phyloP scores from a whole-genome alignment of 2,797 vertebrate species.

The Lates japonicus region DNA sequence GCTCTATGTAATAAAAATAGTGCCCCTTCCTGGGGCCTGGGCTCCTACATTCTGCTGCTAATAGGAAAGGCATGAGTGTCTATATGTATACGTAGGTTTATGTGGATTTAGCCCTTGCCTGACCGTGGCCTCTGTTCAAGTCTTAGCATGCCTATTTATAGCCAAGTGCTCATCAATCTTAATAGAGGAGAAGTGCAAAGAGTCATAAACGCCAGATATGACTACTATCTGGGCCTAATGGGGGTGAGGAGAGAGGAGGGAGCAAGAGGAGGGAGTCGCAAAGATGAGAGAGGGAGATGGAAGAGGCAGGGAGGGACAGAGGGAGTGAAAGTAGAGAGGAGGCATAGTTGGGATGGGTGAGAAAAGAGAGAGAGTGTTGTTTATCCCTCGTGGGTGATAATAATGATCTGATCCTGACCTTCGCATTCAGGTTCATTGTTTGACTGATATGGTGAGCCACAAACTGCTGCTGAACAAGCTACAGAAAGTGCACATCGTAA shows the following conservation, averaged over 20 bases:
- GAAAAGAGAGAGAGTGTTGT: constrained; percentile 73
- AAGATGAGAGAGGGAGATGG: constrained; percentile 46
- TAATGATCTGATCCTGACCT: constrained; percentile 65
- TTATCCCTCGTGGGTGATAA: constrained; percentile 74
- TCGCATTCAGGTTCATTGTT: no score
- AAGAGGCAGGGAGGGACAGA: constrained; percentile 47
- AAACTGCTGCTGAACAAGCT: constrained; percentile 21
- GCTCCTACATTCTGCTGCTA: constrained; percentile 70
- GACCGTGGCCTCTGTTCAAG: constrained; percentile 73
- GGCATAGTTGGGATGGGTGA: constrained; percentile 67
- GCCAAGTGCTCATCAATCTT: constrained; percentile 88
- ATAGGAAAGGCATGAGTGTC: constrained; percentile 59
- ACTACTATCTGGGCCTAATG: constrained; percentile 83
- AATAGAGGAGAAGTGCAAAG: constrained; percentile 88
- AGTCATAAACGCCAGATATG: constrained; percentile 88
- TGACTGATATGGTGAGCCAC: constrained; percentile 26
- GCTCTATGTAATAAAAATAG: constrained; percentile 68
- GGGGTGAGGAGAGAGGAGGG: constrained; percentile 71
- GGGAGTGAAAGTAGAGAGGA: constrained; percentile 72
- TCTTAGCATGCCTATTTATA: constrained; percentile 87
- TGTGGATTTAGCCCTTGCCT: constrained; percentile 60
- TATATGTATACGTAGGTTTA: not conserved
- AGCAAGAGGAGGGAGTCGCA: constrained; percentile 29
- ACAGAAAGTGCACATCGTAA: not conserved
- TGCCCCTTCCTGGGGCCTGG: constrained; percentile 51